phyloP scores from a whole-genome alignment of 2,113 vertebrate species.

The Megalops atlanticus region DNA sequence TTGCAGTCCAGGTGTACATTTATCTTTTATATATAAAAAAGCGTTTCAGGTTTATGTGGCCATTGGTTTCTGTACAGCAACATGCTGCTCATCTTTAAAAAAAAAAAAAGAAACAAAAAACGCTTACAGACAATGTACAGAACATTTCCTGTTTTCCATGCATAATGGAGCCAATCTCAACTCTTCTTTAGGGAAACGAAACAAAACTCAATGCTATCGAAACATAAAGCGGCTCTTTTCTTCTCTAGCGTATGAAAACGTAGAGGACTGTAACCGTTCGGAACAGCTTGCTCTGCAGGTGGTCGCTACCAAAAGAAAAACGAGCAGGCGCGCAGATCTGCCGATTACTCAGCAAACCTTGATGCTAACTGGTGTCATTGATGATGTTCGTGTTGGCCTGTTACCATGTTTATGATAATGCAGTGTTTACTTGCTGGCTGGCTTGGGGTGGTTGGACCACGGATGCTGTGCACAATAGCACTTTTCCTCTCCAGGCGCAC shows the following conservation, averaged over 20 bases:
- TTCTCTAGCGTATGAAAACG: neutral
- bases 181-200: conserved; percentile 22
- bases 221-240: conserved; percentile 24
- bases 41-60: conserved; percentile 42
- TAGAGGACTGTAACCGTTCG: neutral
- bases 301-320: conserved; percentile 10
- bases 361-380: neutral
- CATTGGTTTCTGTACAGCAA: conserved; percentile 49
- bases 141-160: conserved; percentile 17
- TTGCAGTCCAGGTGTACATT: conserved; percentile 50
- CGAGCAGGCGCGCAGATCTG: neutral
- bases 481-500: conserved; percentile 74
- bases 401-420: neutral
- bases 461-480: conserved; percentile 66
- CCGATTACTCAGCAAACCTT: neutral
- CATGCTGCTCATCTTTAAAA: conserved; percentile 59
- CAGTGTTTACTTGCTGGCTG: conserved; percentile 34
- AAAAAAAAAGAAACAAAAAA: conserved; percentile 12
- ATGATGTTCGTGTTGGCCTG: neutral
- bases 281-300: neutral
- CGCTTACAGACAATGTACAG: conserved; percentile 19
- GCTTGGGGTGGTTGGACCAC: conserved; percentile 55
- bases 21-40: conserved; percentile 28
- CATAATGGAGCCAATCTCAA: conserved; percentile 16
- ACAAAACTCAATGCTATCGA: conserved; percentile 7